Conservation (phyloP, 2,888 invertebrate species). For the Epirrhoe tristata region DNA sequence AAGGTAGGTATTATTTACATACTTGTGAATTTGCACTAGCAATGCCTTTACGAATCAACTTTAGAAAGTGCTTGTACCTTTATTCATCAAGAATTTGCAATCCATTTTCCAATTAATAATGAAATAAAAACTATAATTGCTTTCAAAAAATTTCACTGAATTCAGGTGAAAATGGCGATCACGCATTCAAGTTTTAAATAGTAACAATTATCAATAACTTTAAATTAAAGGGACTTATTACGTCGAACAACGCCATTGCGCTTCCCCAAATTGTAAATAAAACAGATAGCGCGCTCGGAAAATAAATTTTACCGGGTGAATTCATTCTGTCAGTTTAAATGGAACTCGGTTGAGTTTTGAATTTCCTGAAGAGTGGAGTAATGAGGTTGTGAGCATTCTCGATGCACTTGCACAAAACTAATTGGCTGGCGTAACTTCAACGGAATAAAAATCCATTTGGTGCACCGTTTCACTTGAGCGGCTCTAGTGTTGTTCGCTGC, state of each 20-base stretch:
- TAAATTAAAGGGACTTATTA: conserved; percentile 10
- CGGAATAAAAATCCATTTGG: conserved; percentile 74
- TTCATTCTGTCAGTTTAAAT: conserved; percentile 46
- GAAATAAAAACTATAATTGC: too few species aligned
- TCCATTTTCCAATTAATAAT: too few species aligned
- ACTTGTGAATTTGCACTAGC: neutral
- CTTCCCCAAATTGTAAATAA: conserved; percentile 25
- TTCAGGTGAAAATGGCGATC: neutral
- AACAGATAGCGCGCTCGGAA: conserved; percentile 24
- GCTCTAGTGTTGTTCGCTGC: conserved; percentile 52
- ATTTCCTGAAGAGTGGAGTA: conserved; percentile 61
- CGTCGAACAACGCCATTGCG: conserved; percentile 12
- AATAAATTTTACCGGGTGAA: conserved; percentile 35
- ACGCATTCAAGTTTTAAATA: neutral
- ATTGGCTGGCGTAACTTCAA: conserved; percentile 72
- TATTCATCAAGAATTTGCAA: too few species aligned
- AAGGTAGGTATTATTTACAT: neutral
- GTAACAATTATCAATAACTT: neutral
- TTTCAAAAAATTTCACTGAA: neutral
- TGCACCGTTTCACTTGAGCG: conserved; percentile 56
- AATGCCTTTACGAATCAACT: neutral
- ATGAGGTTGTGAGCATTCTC: conserved; percentile 68
- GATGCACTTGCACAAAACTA: conserved; percentile 75
- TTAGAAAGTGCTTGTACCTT: too few species aligned
- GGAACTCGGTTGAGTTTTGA: conserved; percentile 51